Conservation (phyloP, 2,888 invertebrate genomes). For the Ischnus inquisitorius region DNA sequence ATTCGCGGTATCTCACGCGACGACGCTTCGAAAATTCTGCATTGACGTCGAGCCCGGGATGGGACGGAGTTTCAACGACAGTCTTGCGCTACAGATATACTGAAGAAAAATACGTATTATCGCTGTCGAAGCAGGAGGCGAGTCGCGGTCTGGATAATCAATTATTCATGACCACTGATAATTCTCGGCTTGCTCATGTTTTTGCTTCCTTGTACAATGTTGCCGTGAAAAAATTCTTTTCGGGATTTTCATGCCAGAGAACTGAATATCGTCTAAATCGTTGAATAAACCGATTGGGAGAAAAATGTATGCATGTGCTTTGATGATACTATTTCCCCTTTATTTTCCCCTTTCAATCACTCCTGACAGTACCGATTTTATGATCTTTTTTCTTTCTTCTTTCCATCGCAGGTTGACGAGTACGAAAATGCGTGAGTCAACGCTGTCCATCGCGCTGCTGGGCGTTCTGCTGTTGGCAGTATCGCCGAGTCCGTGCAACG, state of each 20-base stretch:
- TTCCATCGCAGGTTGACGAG: slow-evolving; percentile 71
- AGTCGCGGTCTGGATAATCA: slow-evolving; percentile 55
- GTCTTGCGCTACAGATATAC: slow-evolving; percentile 5
- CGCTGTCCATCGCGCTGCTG: slow-evolving; percentile 72
- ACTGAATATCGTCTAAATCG: no score
- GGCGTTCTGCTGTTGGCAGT: slow-evolving; percentile 71
- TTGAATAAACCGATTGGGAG: no score
- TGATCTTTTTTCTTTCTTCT: slow-evolving; percentile 13
- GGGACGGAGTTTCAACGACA: not conserved
- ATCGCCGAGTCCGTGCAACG: slow-evolving; percentile 71
- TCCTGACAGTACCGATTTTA: not conserved
- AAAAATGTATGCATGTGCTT: no score
- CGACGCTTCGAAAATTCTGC: not conserved
- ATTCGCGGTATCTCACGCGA: not conserved
- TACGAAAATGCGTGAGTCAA: slow-evolving; percentile 78
- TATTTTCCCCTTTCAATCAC: not conserved
- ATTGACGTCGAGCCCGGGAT: not conserved
- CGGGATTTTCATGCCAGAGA: no score
- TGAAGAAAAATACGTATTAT: slow-evolving; percentile 51
- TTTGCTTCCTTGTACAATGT: no score
- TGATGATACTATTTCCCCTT: no score
- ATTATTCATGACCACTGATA: slow-evolving; percentile 56
- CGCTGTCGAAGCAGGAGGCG: slow-evolving; percentile 50
- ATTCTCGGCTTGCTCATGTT: not conserved
- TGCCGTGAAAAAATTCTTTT: not conserved